Evolutionary conservation across 2,888 invertebrate genomes (phyloP).

Genomic region (Ligdia adustata): DNA sequence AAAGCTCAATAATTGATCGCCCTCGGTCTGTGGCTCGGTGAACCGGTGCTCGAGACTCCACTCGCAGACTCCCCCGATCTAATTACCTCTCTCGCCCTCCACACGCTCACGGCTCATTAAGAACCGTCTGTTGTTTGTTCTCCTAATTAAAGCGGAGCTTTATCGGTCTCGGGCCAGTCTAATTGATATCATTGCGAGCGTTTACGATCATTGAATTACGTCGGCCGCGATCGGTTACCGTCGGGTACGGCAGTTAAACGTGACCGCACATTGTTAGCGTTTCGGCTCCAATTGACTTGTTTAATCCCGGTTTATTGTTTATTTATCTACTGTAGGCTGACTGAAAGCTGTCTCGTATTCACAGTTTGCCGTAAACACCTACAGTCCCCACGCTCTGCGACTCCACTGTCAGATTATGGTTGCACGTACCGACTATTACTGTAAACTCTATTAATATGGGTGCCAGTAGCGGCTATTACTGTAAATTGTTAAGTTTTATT

Average conservation of each 20-base stretch:
- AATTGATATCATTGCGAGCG: constrained; percentile 82
- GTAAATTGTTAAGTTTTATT: too few relatives aligned
- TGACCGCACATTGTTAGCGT: constrained; percentile 79
- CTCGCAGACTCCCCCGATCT: constrained; percentile 64
- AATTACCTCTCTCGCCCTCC: constrained; percentile 77
- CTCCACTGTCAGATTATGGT: neutral
- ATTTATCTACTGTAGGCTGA: constrained; percentile 63
- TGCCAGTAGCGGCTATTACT: too few relatives aligned
- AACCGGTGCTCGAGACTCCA: constrained; percentile 40
- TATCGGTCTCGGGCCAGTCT: constrained; percentile 77
- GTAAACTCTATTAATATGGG: too few relatives aligned
- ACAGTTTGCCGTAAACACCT: constrained; percentile 31
- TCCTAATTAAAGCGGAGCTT: constrained; percentile 83
- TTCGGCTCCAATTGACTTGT: constrained; percentile 76
- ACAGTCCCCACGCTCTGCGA: constrained; percentile 47
- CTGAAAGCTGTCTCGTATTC: constrained; percentile 16
- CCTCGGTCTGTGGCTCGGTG: constrained; percentile 39
- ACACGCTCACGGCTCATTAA: constrained; percentile 80
- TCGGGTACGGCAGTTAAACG: constrained; percentile 73
- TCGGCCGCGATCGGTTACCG: constrained; percentile 73
- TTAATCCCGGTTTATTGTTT: constrained; percentile 79
- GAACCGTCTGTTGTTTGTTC: constrained; percentile 82
- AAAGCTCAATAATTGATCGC: constrained; percentile 76
- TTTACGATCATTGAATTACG: constrained; percentile 83
- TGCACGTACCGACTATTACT: too few relatives aligned